These are phyloP conservation scores for Nemopilema nomurai DNA, from an alignment of 30 jellyfish, hydroid and myxozoan genomes.

Conservation along the genomic window DNA sequence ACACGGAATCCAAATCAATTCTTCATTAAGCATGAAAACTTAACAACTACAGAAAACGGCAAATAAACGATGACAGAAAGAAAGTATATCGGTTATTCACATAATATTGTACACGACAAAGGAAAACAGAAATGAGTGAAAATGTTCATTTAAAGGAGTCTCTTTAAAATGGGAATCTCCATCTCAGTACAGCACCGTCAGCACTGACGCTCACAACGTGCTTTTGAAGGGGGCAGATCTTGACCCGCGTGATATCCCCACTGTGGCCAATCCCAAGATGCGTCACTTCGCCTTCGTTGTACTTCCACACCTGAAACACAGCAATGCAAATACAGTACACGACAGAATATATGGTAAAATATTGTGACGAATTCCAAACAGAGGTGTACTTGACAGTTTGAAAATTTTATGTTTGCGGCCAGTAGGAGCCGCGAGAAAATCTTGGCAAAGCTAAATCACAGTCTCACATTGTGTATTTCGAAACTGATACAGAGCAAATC, in stretches of 20 bases:
- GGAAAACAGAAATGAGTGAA: neutral
- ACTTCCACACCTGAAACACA: slow-evolving; percentile 80
- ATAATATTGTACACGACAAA: neutral
- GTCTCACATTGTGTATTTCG: too few species aligned
- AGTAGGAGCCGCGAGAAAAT: too few species aligned
- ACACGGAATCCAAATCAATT: neutral
- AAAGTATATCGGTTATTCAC: neutral
- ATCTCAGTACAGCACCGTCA: slow-evolving; percentile 90
- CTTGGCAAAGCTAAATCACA: too few species aligned
- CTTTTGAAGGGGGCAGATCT: slow-evolving; percentile 82
- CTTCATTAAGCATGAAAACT: neutral
- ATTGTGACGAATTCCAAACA: too few species aligned
- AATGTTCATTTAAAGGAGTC: too few species aligned
- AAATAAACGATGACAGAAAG: neutral
- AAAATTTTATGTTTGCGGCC: too few species aligned
- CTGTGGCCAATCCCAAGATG: slow-evolving; percentile 93
- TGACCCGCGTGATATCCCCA: slow-evolving; percentile 87
- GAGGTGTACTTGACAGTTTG: too few species aligned
- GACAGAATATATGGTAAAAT: too few species aligned
- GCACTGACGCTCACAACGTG: slow-evolving; percentile 95
- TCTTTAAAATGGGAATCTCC: slow-evolving; percentile 78
- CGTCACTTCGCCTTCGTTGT: slow-evolving; percentile 89
- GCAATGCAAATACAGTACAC: neutral
- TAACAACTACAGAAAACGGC: neutral
- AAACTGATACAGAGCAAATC: too few species aligned